Conservation (phyloP, 1,140 invertebrate genomes). For the Drosophila melanogaster region Release_6_plus_ISO1_MT NT_033777.3:22841501-22842000, state of each 20-base stretch:
- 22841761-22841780: conserved; percentile 30
- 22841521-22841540: conserved; percentile 66
- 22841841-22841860: background rate
- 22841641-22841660: conserved; percentile 52
- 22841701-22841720: conserved; percentile 29
- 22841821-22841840: conserved; percentile 48
- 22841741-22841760: conserved; percentile 36
- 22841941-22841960: conserved; percentile 48
- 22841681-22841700: background rate
- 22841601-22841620: conserved; percentile 4
- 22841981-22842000: conserved; percentile 80
- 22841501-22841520: conserved; percentile 50
- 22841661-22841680: conserved; percentile 61
- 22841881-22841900: conserved; percentile 1
- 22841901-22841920: conserved; percentile 80
- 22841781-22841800: conserved; percentile 39
- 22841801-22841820: conserved; percentile 71
- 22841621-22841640: background rate
- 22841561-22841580: conserved; percentile 59
- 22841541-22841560: conserved; percentile 68
- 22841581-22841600: conserved; percentile 6
- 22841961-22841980: conserved; percentile 36
- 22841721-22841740: conserved; percentile 48
- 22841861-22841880: background rate
- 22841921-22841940: conserved; percentile 75